Evolutionary conservation across 2,113 vertebrate species (phyloP), one percentile per base, ranked within the genome.

Genomic region (Ursus arctos): DNA sequence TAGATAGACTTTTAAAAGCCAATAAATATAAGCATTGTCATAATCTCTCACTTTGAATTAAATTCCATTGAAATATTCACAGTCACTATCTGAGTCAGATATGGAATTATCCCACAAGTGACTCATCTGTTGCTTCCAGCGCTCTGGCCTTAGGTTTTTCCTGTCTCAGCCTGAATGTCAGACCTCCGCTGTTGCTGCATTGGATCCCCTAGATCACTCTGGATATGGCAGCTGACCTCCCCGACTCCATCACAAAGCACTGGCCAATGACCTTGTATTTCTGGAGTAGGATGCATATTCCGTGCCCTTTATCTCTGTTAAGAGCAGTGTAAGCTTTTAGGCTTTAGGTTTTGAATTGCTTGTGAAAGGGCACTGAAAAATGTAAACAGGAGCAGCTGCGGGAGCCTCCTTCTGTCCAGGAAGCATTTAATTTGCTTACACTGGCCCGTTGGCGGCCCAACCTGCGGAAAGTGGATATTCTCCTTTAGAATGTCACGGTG

Each of bases 401-500:
- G 53, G 14, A 67, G 36, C 71, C 57, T 47, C 10, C 55, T 92
- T 63, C 67, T 3, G 8, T 18, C 91, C 43, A 79, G 97, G 86
- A 97, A 53, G 57, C 13, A 4, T 89, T 92, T 40, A 40, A 57
- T 79, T 94, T 47, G 88, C 95, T 96, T 49, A 91, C 65, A 49
- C 69, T 8, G 26, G 84, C 11, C 33, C 33, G 12, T 4, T 21
- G 95, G 96, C 21, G 10, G 22, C 31, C 16, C 18, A 0, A 26
- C 7, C 55, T 63, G 71, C 65, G 51, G 84, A 71, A 90, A 91
- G 74, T 22, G n/a, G 47, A 71, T 96, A 94, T 61, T 96, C 77
- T 92, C 96, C 71, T 69, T 95, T 43, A 88, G 69, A 91, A 97
- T 92, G 97, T 98, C 96, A 88, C 0, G 1, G 43, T 36, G 53